A percentile compares a stretch with the other conserved stretches of the same genome.
Evolutionary conservation across 2,113 vertebrate genomes (phyloP).

Genomic region (rat (Rattus norvegicus)): DNA sequence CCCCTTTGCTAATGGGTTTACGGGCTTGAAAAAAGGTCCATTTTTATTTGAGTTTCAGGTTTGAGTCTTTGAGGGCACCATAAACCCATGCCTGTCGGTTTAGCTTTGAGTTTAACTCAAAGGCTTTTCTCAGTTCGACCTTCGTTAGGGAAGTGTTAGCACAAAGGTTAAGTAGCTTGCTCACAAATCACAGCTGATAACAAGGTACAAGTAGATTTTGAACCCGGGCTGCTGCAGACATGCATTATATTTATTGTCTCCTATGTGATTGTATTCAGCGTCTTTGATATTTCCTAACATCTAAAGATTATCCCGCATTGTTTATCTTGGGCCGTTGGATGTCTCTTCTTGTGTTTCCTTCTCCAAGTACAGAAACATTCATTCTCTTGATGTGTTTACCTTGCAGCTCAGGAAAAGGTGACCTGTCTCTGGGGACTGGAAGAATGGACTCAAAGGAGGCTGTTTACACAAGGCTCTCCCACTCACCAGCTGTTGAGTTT

Average conservation of each 20-base stretch:
- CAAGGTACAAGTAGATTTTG: background rate
- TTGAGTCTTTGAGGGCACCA: background rate
- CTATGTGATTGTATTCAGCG: background rate
- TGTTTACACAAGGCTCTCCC: conserved; percentile 61
- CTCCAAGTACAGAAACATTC: conserved; percentile 57
- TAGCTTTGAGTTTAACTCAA: conserved; percentile 34
- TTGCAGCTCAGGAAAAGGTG: conserved; percentile 80
- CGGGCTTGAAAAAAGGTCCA: background rate
- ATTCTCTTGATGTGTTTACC: conserved; percentile 76
- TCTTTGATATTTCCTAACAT: conserved; percentile 40
- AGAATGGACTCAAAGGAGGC: conserved; percentile 59
- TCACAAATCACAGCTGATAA: background rate
- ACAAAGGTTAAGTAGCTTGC: background rate
- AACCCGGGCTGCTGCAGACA: conserved; percentile 10
- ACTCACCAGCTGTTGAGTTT: conserved; percentile 73
- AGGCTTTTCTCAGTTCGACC: background rate
- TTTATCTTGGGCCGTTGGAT: conserved; percentile 51
- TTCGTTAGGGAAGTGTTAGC: background rate
- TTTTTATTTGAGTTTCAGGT: background rate
- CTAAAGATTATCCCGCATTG: conserved; percentile 26
- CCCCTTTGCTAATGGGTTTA: background rate
- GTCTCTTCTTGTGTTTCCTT: conserved; percentile 27
- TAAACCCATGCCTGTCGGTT: background rate
- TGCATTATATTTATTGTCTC: background rate
- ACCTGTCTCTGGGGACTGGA: conserved; percentile 60